Evolutionary conservation across 2,888 invertebrate genomes (phyloP), one percentile per base, ranked within the genome.

Genomic region (Cephalotes varians): DNA sequence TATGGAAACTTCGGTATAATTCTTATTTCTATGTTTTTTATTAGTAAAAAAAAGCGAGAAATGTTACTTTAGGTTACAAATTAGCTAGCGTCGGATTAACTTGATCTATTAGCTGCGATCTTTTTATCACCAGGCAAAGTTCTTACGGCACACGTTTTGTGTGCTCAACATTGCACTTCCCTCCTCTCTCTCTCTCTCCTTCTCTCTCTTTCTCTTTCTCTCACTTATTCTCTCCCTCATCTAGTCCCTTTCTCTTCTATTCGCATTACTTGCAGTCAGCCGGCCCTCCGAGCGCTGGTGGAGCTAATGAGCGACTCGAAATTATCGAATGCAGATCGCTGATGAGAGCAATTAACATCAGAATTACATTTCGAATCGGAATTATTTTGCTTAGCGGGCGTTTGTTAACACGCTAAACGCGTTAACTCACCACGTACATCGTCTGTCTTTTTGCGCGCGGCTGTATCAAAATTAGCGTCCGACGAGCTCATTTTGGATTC

Each of bases 271-370:
- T 40, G 51, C 69, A 71, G 15, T 44, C 44, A 37, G 51, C 44
- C 21, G 21, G 49, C 49, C 44, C 28, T 49, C 37, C 34, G 34
- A 49, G 73, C 37, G 25, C 37, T 18, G 34, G 15, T 7, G 37
- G 31, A 72, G 31, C 49, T 56, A 80, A 34, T 47, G 64, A 67
- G 31, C 44, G 40, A 65, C 65, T 65, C 25, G 72, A 21, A 77
- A 83, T 81, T 81, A 83, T 83, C 58, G 18, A 65, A 62, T 49
- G 44, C 58, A 44, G 44, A 54, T 77, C 44, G 47, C 67, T 71
- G 64, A 60, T 62, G 49, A 40, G 44, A 40, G 21, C 73, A 65
- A 83, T 73, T 37, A 72, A 37, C 72, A 71, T 37, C 28, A 15
- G 15, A 49, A 47, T 71, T 64, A 25, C 44, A 72, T 31, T 18